These are phyloP conservation scores for Augochlora pura DNA, from an alignment of 1,140 invertebrate genomes.

Conservation along the genomic window DNA sequence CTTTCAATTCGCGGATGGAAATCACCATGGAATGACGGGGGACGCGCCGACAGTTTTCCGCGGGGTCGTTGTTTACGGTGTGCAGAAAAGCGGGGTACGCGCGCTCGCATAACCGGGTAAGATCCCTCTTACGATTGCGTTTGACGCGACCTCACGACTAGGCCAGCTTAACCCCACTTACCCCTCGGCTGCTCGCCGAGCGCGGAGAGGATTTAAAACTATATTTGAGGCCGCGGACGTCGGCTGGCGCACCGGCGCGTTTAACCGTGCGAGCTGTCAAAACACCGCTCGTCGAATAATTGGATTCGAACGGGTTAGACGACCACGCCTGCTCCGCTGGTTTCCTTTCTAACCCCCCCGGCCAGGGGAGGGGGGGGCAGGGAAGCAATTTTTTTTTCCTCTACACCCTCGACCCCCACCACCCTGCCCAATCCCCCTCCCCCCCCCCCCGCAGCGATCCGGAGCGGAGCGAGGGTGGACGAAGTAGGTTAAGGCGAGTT, in stretches of 20 bases:
- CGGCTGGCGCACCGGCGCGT: conserved; percentile 4
- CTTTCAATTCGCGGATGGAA: too few relatives aligned
- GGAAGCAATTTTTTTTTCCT: not conserved
- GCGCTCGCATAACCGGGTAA: conserved; percentile 41
- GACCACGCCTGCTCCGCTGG: not conserved
- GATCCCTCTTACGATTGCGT: conserved; percentile 68
- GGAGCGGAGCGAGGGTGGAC: too few relatives aligned
- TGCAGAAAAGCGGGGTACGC: not conserved
- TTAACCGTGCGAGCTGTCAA: conserved; percentile 51
- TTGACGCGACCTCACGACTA: conserved; percentile 72
- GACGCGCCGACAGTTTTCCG: too few relatives aligned
- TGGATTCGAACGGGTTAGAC: conserved; percentile 35
- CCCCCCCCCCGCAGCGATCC: too few relatives aligned
- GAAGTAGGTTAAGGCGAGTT: not conserved
- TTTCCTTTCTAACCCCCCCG: not conserved
- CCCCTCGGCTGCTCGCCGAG: conserved; percentile 63
- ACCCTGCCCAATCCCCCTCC: not conserved
- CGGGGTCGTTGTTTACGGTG: not conserved
- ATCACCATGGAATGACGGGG: too few relatives aligned
- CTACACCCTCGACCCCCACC: too few relatives aligned
- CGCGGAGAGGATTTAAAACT: conserved; percentile 70
- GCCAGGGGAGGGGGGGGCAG: too few relatives aligned
- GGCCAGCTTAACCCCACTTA: conserved; percentile 76
- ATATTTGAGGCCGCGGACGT: conserved; percentile 52
- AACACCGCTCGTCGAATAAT: conserved; percentile 43